Conservation (phyloP, 2,797 vertebrate species). For the Mallotus villosus region DNA sequence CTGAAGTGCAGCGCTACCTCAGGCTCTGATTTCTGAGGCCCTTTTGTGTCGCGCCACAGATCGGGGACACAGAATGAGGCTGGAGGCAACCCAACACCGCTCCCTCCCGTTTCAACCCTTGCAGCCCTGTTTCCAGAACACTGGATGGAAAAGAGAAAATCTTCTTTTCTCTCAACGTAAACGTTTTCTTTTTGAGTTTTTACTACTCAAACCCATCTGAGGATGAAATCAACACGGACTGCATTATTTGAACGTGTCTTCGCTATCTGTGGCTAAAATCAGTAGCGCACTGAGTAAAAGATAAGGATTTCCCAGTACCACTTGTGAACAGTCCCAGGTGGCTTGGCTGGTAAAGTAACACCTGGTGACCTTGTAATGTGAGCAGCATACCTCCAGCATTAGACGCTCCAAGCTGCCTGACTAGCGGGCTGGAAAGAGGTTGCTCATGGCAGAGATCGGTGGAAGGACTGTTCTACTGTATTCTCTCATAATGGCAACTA, state of each 20-base stretch:
- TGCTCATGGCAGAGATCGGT: slow-evolving; percentile 22
- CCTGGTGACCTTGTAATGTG: slow-evolving; percentile 65
- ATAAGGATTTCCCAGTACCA: slow-evolving; percentile 47
- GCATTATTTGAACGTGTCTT: too few species aligned
- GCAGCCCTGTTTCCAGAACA: slow-evolving; percentile 37
- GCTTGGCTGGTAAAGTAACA: slow-evolving; percentile 57
- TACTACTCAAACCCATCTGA: neutral
- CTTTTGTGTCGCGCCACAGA: slow-evolving; percentile 71
- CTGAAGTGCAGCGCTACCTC: slow-evolving; percentile 61
- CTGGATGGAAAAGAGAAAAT: slow-evolving; percentile 26
- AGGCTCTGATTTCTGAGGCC: slow-evolving; percentile 72
- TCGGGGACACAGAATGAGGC: slow-evolving; percentile 72
- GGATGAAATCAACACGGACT: too few species aligned
- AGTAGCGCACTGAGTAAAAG: too few species aligned
- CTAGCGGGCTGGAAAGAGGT: slow-evolving; percentile 39
- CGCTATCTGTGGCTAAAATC: too few species aligned
- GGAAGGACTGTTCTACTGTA: neutral
- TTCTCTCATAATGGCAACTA: too few species aligned
- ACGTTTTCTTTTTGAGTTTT: neutral
- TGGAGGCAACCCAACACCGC: slow-evolving; percentile 71
- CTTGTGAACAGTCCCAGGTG: slow-evolving; percentile 58
- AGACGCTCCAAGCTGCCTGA: slow-evolving; percentile 38
- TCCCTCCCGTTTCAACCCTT: slow-evolving; percentile 56
- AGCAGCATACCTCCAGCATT: slow-evolving; percentile 47
- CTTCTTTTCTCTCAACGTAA: slow-evolving; percentile 7